Evolutionary conservation across 2,113 vertebrate species (phyloP).

Genomic region (Loxodonta africana): DNA sequence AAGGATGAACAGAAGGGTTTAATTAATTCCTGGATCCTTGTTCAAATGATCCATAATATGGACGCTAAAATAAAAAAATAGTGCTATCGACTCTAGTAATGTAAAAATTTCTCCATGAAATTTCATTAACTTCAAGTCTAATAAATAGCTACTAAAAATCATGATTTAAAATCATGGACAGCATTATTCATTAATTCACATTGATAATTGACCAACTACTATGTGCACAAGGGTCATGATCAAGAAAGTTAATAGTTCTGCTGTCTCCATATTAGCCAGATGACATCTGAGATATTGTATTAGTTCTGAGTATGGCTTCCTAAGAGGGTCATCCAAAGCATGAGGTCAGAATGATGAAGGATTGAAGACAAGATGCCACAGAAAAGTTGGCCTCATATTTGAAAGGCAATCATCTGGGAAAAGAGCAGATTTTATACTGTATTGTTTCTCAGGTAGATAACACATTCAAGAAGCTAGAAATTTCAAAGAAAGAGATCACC

Average conservation of each 20-base stretch:
- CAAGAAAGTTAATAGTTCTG: not conserved
- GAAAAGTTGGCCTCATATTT: not conserved
- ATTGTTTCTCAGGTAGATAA: not conserved
- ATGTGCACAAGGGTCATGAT: not conserved
- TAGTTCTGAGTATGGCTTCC: not conserved
- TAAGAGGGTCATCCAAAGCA: not conserved
- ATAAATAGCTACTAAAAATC: not conserved
- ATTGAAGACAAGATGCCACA: not conserved
- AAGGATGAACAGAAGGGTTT: not conserved
- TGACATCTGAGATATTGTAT: not conserved
- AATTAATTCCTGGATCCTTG: not conserved
- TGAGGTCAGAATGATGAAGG: not conserved
- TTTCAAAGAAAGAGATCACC: not conserved
- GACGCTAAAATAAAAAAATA: not conserved
- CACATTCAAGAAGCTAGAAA: not conserved
- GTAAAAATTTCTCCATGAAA: not conserved
- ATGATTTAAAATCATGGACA: not conserved
- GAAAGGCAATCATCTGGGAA: not conserved
- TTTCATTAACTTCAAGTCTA: slow-evolving; percentile 26
- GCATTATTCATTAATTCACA: not conserved
- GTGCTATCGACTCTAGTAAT: not conserved
- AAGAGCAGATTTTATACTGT: not conserved
- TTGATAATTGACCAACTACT: not conserved
- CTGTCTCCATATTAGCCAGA: not conserved
- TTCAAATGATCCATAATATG: not conserved